A percentile compares a stretch with the other conserved stretches of the same genome.
Evolutionary conservation across 2,888 invertebrate genomes (phyloP).

Genomic region (Sinotaia quadrata): DNA sequence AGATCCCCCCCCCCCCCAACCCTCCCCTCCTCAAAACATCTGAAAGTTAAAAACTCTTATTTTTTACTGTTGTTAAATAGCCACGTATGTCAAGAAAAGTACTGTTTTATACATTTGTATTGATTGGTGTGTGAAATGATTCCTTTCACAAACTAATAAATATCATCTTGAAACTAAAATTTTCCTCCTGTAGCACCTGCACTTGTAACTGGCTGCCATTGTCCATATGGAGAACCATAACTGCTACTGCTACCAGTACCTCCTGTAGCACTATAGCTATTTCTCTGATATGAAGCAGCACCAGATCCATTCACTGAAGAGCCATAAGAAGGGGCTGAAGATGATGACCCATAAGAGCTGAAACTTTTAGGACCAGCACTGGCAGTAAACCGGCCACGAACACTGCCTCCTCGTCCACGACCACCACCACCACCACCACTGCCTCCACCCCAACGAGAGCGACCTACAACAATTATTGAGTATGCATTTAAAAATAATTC

Average conservation of each 20-base stretch:
- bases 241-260: conserved; percentile 10
- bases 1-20: no score
- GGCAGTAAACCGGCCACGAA: conserved; percentile 3
- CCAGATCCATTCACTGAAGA: conserved; percentile 14
- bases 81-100: no score
- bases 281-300: conserved; percentile 24
- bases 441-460: conserved; percentile 24
- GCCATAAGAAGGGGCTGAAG: not conserved
- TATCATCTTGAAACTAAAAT: no score
- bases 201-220: no score
- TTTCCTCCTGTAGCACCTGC: not conserved
- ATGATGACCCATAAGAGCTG: conserved; percentile 10
- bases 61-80: no score
- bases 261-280: conserved; percentile 26
- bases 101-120: no score
- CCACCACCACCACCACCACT: conserved; percentile 19
- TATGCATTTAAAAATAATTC: no score
- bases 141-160: no score
- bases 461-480: conserved; percentile 11
- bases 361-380: conserved; percentile 31
- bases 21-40: no score
- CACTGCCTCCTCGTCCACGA: conserved; percentile 8
- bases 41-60: no score
- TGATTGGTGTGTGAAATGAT: no score
- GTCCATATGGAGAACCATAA: conserved; percentile 18